These are phyloP conservation scores for Spermophilus dauricus DNA, from an alignment of 2,113 vertebrate species.

Conservation along the genomic window DNA sequence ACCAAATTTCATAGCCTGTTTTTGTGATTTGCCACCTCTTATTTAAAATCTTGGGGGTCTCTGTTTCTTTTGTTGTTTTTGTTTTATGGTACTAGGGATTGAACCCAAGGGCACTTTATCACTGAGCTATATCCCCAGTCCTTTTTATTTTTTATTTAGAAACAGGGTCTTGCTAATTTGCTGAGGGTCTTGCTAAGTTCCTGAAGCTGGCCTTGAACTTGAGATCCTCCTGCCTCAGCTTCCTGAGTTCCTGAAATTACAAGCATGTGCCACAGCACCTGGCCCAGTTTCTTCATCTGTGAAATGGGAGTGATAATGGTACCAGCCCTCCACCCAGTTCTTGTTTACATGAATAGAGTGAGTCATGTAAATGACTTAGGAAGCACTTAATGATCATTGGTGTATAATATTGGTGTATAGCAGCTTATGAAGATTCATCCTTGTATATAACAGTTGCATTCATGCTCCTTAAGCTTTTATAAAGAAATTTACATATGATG, in stretches of 20 bases:
- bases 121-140: no score
- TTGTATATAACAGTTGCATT: neutral
- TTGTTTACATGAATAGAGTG: neutral
- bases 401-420: no score
- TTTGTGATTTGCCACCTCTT: neutral
- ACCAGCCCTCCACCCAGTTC: neutral
- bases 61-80: no score
- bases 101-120: no score
- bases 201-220: no score
- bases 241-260: no score
- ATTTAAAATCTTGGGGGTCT: conserved; percentile 27
- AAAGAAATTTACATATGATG: neutral
- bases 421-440: neutral
- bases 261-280: no score
- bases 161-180: no score
- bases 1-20: neutral
- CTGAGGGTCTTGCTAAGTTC: no score
- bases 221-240: no score
- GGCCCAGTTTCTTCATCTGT: neutral
- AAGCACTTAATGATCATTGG: neutral
- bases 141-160: no score
- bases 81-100: no score
- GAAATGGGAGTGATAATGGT: neutral
- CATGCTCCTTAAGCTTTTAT: neutral
- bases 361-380: neutral